These are phyloP conservation scores for Suncus etruscus DNA, from an alignment of 2,113 vertebrate species.

Conservation along the genomic window DNA sequence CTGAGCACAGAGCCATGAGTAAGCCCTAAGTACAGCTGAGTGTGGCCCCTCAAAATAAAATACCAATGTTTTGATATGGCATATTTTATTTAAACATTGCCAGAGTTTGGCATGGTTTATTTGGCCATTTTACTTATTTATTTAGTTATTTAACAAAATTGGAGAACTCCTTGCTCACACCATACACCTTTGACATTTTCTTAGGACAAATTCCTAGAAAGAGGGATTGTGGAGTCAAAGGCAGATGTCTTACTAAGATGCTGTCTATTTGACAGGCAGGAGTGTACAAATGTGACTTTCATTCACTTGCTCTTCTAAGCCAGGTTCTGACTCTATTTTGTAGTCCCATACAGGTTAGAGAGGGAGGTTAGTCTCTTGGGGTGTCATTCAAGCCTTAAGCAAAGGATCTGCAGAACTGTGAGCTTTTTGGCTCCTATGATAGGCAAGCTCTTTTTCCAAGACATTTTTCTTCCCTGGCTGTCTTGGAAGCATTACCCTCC, in stretches of 20 bases:
- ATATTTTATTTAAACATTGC: neutral
- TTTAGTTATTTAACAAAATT: too few relatives aligned
- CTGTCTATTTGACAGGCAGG: constrained; percentile 2
- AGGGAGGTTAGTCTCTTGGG: neutral
- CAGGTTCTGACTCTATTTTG: neutral
- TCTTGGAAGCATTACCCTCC: constrained; percentile 66
- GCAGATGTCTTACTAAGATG: neutral
- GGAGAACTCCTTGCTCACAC: neutral
- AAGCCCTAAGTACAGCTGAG: too few relatives aligned
- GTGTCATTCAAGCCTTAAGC: constrained; percentile 24
- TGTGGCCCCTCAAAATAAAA: neutral
- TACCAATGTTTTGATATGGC: neutral
- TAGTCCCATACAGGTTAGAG: neutral
- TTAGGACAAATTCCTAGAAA: constrained; percentile 69
- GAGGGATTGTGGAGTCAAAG: constrained; percentile 48
- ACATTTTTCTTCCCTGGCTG: constrained; percentile 63
- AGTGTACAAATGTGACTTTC: constrained; percentile 39
- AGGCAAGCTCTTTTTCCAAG: constrained; percentile 77
- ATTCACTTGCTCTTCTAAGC: constrained; percentile 15
- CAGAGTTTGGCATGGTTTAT: constrained; percentile 29
- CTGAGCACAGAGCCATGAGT: too few relatives aligned
- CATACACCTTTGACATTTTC: constrained; percentile 40
- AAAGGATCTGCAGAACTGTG: constrained; percentile 61
- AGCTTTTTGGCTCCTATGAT: constrained; percentile 61
- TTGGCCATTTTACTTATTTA: neutral